Evolutionary conservation across 2,797 vertebrate genomes (phyloP).

Genomic region (Syngnathus acus): DNA sequence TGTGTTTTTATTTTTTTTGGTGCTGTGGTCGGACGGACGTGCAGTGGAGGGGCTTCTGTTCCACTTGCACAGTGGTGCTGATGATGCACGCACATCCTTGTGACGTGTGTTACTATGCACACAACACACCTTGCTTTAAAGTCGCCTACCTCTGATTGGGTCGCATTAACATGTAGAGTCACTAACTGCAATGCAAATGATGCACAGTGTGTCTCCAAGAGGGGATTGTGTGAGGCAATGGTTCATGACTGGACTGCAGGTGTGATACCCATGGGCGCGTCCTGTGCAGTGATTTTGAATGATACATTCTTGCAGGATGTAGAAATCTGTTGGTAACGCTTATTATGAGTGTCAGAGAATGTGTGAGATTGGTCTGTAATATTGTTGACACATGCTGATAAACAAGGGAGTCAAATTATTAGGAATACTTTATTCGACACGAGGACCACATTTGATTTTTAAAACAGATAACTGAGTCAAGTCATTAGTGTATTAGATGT

Average conservation of each 20-base stretch:
- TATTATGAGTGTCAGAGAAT: neutral
- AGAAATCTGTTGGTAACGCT: neutral
- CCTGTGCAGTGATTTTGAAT: neutral
- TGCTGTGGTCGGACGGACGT: neutral
- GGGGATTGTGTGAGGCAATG: neutral
- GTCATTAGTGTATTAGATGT: no score
- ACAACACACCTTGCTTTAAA: neutral
- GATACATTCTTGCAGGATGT: no score
- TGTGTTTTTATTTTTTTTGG: neutral
- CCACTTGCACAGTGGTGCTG: neutral
- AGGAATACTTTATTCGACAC: neutral
- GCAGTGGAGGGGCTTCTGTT: neutral
- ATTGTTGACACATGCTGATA: neutral
- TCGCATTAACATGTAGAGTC: neutral
- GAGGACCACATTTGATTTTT: no score
- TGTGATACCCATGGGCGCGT: neutral
- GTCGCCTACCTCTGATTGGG: neutral
- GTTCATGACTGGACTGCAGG: neutral
- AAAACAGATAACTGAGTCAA: neutral
- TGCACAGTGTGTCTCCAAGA: neutral
- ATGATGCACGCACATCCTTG: neutral
- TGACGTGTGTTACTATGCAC: constrained; percentile 6
- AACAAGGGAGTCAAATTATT: neutral
- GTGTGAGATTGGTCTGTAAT: neutral
- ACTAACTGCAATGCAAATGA: neutral